A percentile compares a stretch with the other conserved stretches of the same genome.
Evolutionary conservation across 2,113 vertebrate genomes (phyloP).

Genomic region (Urocolius indicus): DNA sequence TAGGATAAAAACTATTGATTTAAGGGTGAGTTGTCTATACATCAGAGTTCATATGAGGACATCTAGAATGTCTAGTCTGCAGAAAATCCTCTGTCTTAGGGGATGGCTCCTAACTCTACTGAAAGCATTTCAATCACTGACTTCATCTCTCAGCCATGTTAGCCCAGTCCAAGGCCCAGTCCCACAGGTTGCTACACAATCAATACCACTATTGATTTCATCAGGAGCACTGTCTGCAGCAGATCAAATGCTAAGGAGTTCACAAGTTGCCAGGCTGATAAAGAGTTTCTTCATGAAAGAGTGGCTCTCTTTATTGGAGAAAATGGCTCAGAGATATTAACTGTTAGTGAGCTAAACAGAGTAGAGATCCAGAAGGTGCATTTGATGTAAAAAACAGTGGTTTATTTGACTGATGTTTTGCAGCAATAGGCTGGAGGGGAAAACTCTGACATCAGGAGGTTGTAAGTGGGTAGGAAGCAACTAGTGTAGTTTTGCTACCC

Average conservation of each 20-base stretch:
- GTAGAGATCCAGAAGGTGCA: not conserved
- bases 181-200: conserved; percentile 20
- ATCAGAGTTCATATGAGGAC: not conserved
- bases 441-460: not conserved
- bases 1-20: not conserved
- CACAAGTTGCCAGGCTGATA: conserved; percentile 22
- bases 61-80: not conserved
- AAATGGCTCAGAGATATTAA: not conserved
- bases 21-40: not conserved
- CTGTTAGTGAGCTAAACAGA: not conserved
- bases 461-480: not conserved
- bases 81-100: conserved; percentile 23
- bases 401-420: not conserved
- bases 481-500: not conserved
- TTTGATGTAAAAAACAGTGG: not conserved
- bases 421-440: not conserved
- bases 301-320: not conserved
- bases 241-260: conserved; percentile 30
- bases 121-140: conserved; percentile 38
- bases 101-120: not conserved
- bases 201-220: conserved; percentile 30
- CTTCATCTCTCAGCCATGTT: not conserved
- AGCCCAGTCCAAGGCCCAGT: not conserved
- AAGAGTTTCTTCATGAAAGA: conserved; percentile 20
- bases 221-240: conserved; percentile 28